Conservation (phyloP, 1,140 invertebrate species). For the Procambarus virginalis region DNA sequence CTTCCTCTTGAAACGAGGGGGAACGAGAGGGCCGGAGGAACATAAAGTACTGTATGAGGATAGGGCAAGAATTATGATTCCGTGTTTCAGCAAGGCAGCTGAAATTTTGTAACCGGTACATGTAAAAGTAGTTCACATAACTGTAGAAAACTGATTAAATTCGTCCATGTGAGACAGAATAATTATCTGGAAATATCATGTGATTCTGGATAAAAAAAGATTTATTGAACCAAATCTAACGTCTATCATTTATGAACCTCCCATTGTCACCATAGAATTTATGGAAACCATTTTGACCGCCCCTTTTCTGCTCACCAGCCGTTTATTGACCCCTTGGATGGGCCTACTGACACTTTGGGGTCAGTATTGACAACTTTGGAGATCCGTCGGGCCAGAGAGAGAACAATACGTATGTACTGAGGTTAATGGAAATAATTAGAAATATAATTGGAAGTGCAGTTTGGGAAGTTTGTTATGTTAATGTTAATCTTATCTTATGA, state of each 20-base stretch:
- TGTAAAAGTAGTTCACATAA: neutral
- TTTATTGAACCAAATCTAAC: neutral
- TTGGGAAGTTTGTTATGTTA: no score
- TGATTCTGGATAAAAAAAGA: neutral
- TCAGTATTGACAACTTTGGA: no score
- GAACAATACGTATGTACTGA: no score
- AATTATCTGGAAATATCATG: neutral
- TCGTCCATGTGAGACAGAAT: neutral
- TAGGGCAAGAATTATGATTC: neutral
- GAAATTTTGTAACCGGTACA: neutral
- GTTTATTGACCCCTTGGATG: neutral
- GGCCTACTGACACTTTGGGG: neutral
- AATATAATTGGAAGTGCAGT: no score
- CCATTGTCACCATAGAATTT: no score
- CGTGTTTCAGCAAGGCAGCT: neutral
- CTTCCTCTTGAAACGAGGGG: conserved; percentile 32
- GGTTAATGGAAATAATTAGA: no score
- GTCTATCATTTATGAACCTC: neutral
- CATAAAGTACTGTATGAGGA: neutral
- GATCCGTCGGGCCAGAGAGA: no score
- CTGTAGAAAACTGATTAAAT: neutral
- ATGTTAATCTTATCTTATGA: no score
- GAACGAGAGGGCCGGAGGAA: conserved; percentile 7
- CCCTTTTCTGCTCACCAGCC: neutral
- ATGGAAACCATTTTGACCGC: no score